A percentile compares a stretch with the other conserved stretches of the same genome.
phyloP scores from a whole-genome alignment of 2,888 invertebrate species.

The Stenichneumon culpator region DNA sequence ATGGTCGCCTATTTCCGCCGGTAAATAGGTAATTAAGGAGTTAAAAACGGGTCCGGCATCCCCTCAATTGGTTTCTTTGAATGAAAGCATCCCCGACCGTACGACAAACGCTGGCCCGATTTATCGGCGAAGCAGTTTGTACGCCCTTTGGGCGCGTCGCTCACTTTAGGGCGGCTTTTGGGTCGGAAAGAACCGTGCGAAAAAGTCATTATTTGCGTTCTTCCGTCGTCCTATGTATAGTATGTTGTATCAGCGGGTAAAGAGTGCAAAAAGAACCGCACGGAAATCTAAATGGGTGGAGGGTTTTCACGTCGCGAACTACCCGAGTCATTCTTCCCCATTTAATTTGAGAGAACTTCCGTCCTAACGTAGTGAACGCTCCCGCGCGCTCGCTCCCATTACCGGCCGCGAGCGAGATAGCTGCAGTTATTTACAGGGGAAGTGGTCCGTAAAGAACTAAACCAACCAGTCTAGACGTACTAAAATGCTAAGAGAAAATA shows the following conservation, averaged over 20 bases:
- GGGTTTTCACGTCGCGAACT: conserved; percentile 48
- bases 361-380: conserved; percentile 41
- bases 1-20: too few species aligned
- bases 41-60: too few species aligned
- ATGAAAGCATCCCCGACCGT: too few species aligned
- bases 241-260: conserved; percentile 5
- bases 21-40: too few species aligned
- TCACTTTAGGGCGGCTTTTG: conserved; percentile 14
- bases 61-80: too few species aligned
- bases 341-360: conserved; percentile 66
- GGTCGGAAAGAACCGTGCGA: conserved; percentile 43
- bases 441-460: conserved; percentile 73
- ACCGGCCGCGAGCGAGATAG: conserved; percentile 63
- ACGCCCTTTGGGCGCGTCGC: conserved; percentile 36
- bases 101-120: conserved; percentile 46
- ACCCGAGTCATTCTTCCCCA: conserved; percentile 61
- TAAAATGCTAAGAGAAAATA: conserved; percentile 69
- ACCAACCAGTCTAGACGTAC: conserved; percentile 72
- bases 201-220: conserved; percentile 21
- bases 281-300: conserved; percentile 40
- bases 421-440: conserved; percentile 71
- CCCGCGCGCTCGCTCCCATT: conserved; percentile 52
- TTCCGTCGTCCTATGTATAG: background rate
- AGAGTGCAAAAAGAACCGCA: background rate
- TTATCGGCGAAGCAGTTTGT: conserved; percentile 32